phyloP scores from a whole-genome alignment of 2,797 vertebrate species.

The Coendou prehensilis region DNA sequence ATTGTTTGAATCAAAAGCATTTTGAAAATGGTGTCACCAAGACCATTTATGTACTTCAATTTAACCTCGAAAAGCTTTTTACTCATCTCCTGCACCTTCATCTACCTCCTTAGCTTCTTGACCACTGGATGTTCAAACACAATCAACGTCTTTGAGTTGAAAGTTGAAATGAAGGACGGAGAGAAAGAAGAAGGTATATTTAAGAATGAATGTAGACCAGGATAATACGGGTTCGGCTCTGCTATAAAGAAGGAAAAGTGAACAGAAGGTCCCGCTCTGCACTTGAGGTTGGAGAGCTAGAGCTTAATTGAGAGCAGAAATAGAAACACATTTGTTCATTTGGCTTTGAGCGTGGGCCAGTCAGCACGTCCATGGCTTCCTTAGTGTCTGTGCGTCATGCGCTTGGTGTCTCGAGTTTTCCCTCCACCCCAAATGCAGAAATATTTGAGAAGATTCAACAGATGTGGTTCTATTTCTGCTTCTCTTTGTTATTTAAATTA shows the following conservation, averaged over 20 bases:
- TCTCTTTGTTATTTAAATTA: constrained; percentile 80
- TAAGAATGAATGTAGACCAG: fast-evolving
- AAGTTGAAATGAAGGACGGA: not conserved
- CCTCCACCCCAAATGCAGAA: constrained; percentile 80
- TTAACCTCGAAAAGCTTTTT: not conserved
- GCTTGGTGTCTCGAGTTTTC: constrained; percentile 84
- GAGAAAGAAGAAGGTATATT: not conserved
- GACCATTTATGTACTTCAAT: not conserved
- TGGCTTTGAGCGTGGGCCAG: constrained; percentile 80
- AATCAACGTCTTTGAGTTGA: not conserved
- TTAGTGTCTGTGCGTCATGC: constrained; percentile 75
- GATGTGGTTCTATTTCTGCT: constrained; percentile 78
- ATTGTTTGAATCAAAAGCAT: not conserved
- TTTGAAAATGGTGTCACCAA: not conserved
- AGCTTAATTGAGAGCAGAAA: constrained; percentile 84
- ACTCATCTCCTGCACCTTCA: fast-evolving
- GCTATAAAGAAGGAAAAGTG: not conserved
- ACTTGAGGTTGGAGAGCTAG: constrained; percentile 82
- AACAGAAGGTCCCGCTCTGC: not conserved
- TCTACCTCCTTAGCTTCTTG: not conserved
- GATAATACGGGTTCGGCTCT: fast-evolving
- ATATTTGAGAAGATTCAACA: constrained; percentile 83
- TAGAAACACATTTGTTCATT: constrained; percentile 82
- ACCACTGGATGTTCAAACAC: not conserved
- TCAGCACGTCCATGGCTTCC: constrained; percentile 70